A percentile compares a stretch with the other conserved stretches of the same genome.
phyloP scores from a whole-genome alignment of 2,113 vertebrate species.

The Gambusia affinis region DNA sequence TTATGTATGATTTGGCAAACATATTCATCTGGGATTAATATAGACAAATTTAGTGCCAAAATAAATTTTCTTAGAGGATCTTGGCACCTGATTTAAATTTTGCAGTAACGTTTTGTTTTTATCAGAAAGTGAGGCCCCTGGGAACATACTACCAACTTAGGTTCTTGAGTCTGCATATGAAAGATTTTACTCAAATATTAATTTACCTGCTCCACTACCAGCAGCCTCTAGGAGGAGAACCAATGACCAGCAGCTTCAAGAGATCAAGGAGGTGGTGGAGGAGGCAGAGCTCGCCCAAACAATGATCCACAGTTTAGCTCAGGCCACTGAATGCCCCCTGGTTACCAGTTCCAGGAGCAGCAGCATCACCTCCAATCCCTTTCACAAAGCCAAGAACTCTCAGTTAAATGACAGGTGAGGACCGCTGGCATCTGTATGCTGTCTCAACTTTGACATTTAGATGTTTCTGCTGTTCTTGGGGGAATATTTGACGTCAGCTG shows the following conservation, averaged over 20 bases:
- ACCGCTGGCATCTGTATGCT: slow-evolving; percentile 13
- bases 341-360: slow-evolving; percentile 85
- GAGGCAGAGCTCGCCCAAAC: slow-evolving; percentile 78
- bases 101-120: no score
- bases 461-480: background rate
- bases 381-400: slow-evolving; percentile 81
- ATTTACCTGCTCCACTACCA: no score
- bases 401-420: slow-evolving; percentile 87
- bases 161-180: no score
- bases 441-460: background rate
- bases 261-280: slow-evolving; percentile 84
- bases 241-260: slow-evolving; percentile 81
- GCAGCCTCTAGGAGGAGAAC: slow-evolving; percentile 72
- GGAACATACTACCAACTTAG: no score
- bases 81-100: no score
- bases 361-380: slow-evolving; percentile 70
- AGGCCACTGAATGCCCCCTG: slow-evolving; percentile 74
- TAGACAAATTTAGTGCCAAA: no score
- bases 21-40: no score
- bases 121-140: no score
- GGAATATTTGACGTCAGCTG: slow-evolving; percentile 4
- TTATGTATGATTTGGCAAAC: no score
- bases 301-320: slow-evolving; percentile 80
- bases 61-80: no score
- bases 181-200: no score